Percentiles rank a stretch among this genome's conserved stretches.
Conservation (phyloP, 2,888 invertebrate species). For the Atherix ibis region DNA sequence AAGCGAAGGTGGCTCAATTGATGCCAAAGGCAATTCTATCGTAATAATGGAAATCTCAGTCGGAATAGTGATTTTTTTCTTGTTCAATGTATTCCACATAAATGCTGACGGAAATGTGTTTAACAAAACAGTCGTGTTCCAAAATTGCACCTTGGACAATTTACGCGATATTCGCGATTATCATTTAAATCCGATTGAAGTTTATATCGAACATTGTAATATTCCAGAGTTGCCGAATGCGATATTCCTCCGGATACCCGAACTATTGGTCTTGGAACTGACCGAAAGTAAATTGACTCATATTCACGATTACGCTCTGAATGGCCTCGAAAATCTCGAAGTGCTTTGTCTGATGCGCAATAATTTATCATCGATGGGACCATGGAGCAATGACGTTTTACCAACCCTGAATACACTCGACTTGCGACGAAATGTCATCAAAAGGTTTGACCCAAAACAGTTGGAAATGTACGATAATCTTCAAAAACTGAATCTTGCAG, state of each 20-base stretch:
- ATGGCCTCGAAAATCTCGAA: slow-evolving; percentile 21
- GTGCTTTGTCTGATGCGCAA: slow-evolving; percentile 23
- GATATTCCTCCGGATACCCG: slow-evolving; percentile 18
- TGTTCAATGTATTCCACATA: too few species aligned
- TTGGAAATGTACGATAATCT: slow-evolving; percentile 25
- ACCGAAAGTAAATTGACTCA: slow-evolving; percentile 17
- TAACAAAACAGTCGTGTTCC: too few species aligned
- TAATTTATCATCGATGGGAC: slow-evolving; percentile 20
- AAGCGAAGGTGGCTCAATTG: too few species aligned
- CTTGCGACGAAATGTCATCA: slow-evolving; percentile 22
- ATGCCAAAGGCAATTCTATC: too few species aligned
- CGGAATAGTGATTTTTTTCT: too few species aligned
- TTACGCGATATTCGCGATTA: too few species aligned
- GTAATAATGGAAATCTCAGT: too few species aligned
- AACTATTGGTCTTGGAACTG: slow-evolving; percentile 20
- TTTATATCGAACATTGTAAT: slow-evolving; percentile 19
- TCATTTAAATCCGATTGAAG: too few species aligned
- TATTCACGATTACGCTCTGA: slow-evolving; percentile 22
- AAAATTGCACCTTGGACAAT: too few species aligned
- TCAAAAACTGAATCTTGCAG: slow-evolving; percentile 23
- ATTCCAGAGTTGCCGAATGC: slow-evolving; percentile 22
- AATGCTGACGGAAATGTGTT: too few species aligned
- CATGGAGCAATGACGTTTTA: slow-evolving; percentile 25
- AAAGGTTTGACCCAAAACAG: slow-evolving; percentile 14
- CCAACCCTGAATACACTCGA: slow-evolving; percentile 20